These are phyloP conservation scores for Cerceris rybyensis DNA, from an alignment of 2,888 invertebrate genomes.

Conservation along the genomic window DNA sequence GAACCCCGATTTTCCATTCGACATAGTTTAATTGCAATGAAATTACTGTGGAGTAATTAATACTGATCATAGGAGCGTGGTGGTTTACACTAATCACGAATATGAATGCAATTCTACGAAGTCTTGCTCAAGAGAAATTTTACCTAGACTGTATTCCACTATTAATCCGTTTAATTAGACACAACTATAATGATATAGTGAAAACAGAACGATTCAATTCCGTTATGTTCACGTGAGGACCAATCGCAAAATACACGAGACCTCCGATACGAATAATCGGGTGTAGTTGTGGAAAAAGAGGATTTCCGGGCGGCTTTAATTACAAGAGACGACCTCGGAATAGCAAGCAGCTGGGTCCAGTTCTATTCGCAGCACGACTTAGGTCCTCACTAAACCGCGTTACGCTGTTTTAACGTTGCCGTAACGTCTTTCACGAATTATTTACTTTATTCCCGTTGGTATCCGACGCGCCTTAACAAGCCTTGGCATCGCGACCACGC, in stretches of 20 bases:
- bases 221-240: background rate
- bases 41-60: too few relatives aligned
- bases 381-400: slow-evolving; percentile 13
- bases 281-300: background rate
- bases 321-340: slow-evolving; percentile 33
- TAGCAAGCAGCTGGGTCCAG: slow-evolving; percentile 24
- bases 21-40: too few relatives aligned
- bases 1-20: too few relatives aligned
- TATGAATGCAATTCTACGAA: too few relatives aligned
- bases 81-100: too few relatives aligned
- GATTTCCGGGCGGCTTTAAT: slow-evolving; percentile 35
- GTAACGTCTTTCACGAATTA: slow-evolving; percentile 24
- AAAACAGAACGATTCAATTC: too few relatives aligned
- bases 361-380: slow-evolving; percentile 23
- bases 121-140: too few relatives aligned
- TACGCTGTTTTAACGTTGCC: slow-evolving; percentile 1
- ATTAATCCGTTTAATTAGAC: too few relatives aligned
- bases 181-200: too few relatives aligned
- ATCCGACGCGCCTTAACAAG: slow-evolving; percentile 19
- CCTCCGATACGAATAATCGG: background rate
- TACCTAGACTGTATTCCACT: too few relatives aligned
- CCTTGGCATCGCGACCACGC: slow-evolving; percentile 5
- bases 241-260: background rate
- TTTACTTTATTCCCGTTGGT: slow-evolving; percentile 21
- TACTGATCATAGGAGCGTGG: too few relatives aligned